A percentile compares a stretch with the other conserved stretches of the same genome.
Evolutionary conservation across 2,888 invertebrate genomes (phyloP).

Genomic region (Fabriciana adippe): DNA sequence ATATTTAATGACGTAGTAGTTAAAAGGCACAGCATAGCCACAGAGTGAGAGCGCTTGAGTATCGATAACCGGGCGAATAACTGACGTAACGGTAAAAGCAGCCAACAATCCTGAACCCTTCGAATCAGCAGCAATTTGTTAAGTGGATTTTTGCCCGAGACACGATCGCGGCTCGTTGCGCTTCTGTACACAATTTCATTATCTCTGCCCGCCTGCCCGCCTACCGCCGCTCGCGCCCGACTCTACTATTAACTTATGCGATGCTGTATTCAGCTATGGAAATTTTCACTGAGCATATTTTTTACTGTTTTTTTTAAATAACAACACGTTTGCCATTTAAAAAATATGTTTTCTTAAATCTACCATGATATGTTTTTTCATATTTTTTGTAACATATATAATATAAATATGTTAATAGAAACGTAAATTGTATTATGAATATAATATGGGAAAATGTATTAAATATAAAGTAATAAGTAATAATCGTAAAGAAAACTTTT

Average conservation of each 20-base stretch:
- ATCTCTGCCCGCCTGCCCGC: constrained; percentile 74
- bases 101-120: constrained; percentile 81
- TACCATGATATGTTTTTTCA: background rate
- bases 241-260: constrained; percentile 76
- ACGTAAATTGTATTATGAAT: no score
- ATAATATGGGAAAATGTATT: background rate
- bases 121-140: constrained; percentile 83
- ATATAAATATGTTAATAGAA: no score
- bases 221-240: constrained; percentile 65
- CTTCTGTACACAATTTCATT: constrained; percentile 83
- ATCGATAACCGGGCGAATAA: constrained; percentile 75
- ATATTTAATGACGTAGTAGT: constrained; percentile 9
- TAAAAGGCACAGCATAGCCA: constrained; percentile 41
- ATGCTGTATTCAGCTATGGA: constrained; percentile 68
- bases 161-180: constrained; percentile 81
- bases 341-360: constrained; percentile 9
- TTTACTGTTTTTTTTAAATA: constrained; percentile 29
- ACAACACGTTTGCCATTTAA: constrained; percentile 24
- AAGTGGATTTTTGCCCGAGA: constrained; percentile 83
- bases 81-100: constrained; percentile 77
- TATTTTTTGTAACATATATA: no score
- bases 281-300: constrained; percentile 50
- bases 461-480: constrained; percentile 13
- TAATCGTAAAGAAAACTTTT: constrained; percentile 21
- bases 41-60: constrained; percentile 59